Evolutionary conservation across 2,888 invertebrate genomes (phyloP), one percentile per base, ranked within the genome.

Genomic region (Caradrina kadenii): DNA sequence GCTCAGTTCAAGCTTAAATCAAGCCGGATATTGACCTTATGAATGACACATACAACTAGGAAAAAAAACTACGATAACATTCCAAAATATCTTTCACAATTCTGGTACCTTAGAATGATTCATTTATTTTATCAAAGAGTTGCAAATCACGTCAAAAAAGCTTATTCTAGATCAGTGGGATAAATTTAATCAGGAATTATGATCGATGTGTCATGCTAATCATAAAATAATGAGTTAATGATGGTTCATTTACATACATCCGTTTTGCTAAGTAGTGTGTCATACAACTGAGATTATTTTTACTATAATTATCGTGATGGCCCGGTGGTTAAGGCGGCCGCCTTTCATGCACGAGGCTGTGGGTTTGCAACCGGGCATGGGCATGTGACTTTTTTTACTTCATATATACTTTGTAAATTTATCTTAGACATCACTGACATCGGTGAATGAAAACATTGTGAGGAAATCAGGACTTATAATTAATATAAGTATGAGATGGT

Each of bases 151-250:
- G 17, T 60, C 6, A 42, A 13, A 10, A 69, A 48, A 52, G 13
- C 17, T 35, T 22, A 21, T n/a, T 35, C 5, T 3, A 35, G 52
- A 39, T 70, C 52, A 53, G n/a, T 26, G 17, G 19, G 53, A 70
- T 21, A 7, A 39, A 52, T 17, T 17, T 35, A 13, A 61, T 69
- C 61, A 4, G 13, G 2, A 22, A 45, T 19, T 26, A 19, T 58
- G 21, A 31, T 68, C 49, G 58, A 68, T 58, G 21, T 42, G 50
- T 70, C 45, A 69, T 13, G 2, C 2, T 26, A 61, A 26, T 39
- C 2, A 7, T 22, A 48, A 48, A 45, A 13, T 2, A 45, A n/a
- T 64, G 11, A 45, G 31, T 10, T 26, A 26, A 26, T 26, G 26
- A 42, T 13, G n/a, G 21, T 35, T 45, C 0, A n/a, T 21, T n/a